Evolutionary conservation across 2,113 vertebrate species (phyloP).

Genomic region (Cyanoderma ruficeps): DNA sequence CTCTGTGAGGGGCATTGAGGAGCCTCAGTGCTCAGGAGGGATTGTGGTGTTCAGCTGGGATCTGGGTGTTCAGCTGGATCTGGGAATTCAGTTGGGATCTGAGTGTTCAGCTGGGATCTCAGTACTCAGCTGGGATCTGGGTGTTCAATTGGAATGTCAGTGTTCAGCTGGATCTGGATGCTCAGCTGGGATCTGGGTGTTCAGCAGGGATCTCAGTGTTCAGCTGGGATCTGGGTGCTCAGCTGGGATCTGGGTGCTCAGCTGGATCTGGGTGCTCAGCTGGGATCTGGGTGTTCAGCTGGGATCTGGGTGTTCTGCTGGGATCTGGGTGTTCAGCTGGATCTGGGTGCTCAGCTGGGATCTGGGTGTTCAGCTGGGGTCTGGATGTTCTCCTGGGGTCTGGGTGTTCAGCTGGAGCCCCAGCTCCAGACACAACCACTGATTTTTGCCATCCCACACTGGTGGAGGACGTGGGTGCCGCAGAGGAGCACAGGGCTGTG

Average conservation of each 20-base stretch:
- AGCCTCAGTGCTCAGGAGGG: background rate
- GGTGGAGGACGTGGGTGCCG: background rate
- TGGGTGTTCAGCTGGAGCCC: background rate
- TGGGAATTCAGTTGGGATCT: background rate
- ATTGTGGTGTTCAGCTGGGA: background rate
- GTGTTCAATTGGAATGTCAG: background rate
- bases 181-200: background rate
- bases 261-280: background rate
- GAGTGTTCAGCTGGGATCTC: background rate
- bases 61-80: background rate
- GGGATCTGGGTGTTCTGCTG: background rate
- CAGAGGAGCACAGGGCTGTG: background rate
- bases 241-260: background rate
- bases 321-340: background rate
- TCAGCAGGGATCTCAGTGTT: background rate
- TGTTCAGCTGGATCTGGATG: background rate
- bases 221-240: too few relatives aligned
- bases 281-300: background rate
- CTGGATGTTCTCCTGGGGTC: background rate
- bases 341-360: background rate
- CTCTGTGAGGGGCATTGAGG: background rate
- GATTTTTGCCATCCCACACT: background rate
- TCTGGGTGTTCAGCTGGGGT: background rate
- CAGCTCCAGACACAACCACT: accelerated
- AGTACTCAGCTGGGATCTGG: background rate